Percentiles rank a stretch among this genome's conserved stretches.
These are phyloP conservation scores for Synanthedon myopaeformis DNA, from an alignment of 2,888 invertebrate species.

Conservation along the genomic window DNA sequence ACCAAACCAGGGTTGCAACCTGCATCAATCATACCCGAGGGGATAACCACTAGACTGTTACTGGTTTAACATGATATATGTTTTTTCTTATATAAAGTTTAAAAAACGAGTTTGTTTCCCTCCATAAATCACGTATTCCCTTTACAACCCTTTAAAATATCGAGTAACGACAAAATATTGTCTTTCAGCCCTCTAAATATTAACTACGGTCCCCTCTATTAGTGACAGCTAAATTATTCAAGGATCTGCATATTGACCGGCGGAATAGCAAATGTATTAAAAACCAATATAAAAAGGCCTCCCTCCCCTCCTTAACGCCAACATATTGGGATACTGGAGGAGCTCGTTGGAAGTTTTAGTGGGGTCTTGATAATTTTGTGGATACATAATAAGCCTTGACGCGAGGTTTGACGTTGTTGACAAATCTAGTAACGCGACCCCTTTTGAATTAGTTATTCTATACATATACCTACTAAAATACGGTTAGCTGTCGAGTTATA, in stretches of 20 bases:
- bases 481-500: too few relatives aligned
- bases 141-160: constrained; percentile 32
- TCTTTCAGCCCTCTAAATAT: constrained; percentile 49
- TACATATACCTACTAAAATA: too few relatives aligned
- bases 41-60: too few relatives aligned
- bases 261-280: constrained; percentile 32
- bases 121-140: constrained; percentile 11
- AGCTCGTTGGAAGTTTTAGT: neutral
- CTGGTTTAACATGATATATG: too few relatives aligned
- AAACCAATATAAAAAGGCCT: constrained; percentile 20
- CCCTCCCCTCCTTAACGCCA: neutral
- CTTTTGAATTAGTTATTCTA: constrained; percentile 5
- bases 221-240: constrained; percentile 57
- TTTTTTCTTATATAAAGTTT: too few relatives aligned
- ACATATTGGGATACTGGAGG: constrained; percentile 2
- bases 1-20: too few relatives aligned
- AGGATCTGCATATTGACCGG: constrained; percentile 45
- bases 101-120: neutral
- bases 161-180: constrained; percentile 47
- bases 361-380: constrained; percentile 7
- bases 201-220: constrained; percentile 51
- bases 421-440: constrained; percentile 13
- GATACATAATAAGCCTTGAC: constrained; percentile 10
- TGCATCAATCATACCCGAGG: too few relatives aligned
- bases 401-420: constrained; percentile 14